A percentile compares a stretch with the other conserved stretches of the same genome.
Conservation (phyloP, 2,113 vertebrate genomes). For the Stigmatopora argus region DNA sequence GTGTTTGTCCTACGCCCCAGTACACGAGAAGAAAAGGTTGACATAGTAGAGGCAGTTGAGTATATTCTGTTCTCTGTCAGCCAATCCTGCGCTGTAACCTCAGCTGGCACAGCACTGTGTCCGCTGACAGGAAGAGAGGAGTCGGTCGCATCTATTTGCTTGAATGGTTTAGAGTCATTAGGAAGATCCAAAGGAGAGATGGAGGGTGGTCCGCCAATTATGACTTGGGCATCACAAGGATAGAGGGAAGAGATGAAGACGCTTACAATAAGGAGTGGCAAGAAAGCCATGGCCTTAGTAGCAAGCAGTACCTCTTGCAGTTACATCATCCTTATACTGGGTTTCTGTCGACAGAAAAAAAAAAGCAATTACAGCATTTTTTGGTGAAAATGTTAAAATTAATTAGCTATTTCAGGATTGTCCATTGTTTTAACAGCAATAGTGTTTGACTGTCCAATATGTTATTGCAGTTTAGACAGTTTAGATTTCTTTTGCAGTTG, state of each 20-base stretch:
- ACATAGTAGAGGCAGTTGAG: slow-evolving; percentile 18
- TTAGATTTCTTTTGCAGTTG: neutral
- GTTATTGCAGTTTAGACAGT: neutral
- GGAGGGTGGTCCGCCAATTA: slow-evolving; percentile 45
- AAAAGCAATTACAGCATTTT: neutral
- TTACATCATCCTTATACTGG: slow-evolving; percentile 52
- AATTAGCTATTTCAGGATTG: neutral
- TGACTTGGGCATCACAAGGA: slow-evolving; percentile 41
- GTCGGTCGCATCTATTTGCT: slow-evolving; percentile 33
- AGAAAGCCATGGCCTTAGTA: slow-evolving; percentile 51
- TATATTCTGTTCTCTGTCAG: slow-evolving; percentile 24
- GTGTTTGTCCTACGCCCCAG: slow-evolving; percentile 25
- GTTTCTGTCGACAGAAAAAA: slow-evolving; percentile 35
- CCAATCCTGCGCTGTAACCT: slow-evolving; percentile 25
- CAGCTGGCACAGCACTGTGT: slow-evolving; percentile 55
- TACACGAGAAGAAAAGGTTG: slow-evolving; percentile 25
- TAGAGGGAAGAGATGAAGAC: slow-evolving; percentile 33
- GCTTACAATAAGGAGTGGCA: slow-evolving; percentile 29
- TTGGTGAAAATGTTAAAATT: neutral
- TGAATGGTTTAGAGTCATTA: slow-evolving; percentile 34
- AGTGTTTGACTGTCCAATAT: neutral
- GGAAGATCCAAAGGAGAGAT: slow-evolving; percentile 29
- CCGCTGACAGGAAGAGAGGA: slow-evolving; percentile 45
- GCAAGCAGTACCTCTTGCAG: slow-evolving; percentile 27
- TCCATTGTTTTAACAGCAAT: neutral